Percentiles rank a stretch among this genome's conserved stretches.
phyloP scores from a whole-genome alignment of 2,888 invertebrate species.

The Deroplatys truncata region DNA sequence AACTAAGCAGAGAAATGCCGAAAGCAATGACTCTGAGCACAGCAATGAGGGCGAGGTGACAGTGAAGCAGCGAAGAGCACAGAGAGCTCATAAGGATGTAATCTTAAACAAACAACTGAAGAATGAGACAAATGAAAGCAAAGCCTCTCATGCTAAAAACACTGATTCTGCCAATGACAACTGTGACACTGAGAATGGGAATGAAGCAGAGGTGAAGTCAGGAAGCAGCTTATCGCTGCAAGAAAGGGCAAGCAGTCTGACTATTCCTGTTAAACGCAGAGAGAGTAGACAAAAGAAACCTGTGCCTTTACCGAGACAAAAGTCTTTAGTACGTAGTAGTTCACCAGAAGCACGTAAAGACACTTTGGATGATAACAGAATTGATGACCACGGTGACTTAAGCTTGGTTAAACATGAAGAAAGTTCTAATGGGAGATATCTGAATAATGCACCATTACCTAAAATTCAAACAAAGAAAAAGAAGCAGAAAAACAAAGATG shows the following conservation, averaged over 20 bases:
- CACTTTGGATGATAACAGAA: background rate
- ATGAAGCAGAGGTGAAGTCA: background rate
- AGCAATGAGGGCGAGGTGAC: background rate
- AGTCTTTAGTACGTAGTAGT: background rate
- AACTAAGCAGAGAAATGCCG: background rate
- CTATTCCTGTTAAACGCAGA: background rate
- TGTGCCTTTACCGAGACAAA: constrained; percentile 19
- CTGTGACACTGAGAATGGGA: too few species aligned
- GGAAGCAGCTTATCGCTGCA: background rate
- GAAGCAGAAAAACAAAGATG: background rate
- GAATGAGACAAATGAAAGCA: background rate
- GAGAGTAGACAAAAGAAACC: background rate
- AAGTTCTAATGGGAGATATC: background rate
- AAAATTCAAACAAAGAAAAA: background rate
- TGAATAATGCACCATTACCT: background rate
- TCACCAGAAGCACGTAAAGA: background rate
- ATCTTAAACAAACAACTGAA: background rate
- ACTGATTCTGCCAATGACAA: background rate
- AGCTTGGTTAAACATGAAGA: background rate
- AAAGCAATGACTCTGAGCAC: background rate
- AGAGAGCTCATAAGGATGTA: background rate
- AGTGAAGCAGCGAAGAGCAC: background rate
- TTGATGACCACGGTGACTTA: background rate
- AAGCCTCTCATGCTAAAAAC: background rate
- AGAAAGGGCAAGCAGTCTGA: background rate